Evolutionary conservation across 2,888 invertebrate species (phyloP).

Genomic region (Melinaea marsaeus): DNA sequence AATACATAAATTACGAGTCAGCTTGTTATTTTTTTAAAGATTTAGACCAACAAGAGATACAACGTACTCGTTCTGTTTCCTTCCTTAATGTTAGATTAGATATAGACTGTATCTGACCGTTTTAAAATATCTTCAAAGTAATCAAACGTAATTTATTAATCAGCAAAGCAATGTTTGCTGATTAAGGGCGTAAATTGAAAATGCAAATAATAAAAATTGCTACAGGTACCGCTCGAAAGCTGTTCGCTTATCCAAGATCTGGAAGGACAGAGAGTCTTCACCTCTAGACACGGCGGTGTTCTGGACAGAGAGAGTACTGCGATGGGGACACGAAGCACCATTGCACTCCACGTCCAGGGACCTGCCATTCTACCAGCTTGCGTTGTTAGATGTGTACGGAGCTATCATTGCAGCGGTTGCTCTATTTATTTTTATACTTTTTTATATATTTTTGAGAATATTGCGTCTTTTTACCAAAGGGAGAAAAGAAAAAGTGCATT

Average conservation of each 20-base stretch:
- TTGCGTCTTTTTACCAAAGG: slow-evolving; percentile 44
- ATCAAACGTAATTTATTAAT: background rate
- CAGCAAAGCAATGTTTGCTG: background rate
- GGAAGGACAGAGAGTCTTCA: slow-evolving; percentile 69
- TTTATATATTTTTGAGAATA: slow-evolving; percentile 44
- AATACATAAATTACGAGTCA: too few species aligned
- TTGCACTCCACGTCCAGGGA: slow-evolving; percentile 55
- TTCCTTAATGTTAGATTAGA: background rate
- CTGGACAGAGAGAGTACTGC: slow-evolving; percentile 76
- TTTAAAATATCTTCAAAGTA: background rate
- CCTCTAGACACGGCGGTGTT: slow-evolving; percentile 78
- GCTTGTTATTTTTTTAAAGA: too few species aligned
- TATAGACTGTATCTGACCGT: background rate
- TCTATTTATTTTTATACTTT: slow-evolving; percentile 41
- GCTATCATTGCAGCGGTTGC: slow-evolving; percentile 42
- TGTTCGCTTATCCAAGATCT: slow-evolving; percentile 65
- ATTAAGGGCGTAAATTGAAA: background rate
- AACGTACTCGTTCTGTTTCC: background rate
- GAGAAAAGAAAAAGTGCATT: slow-evolving; percentile 59
- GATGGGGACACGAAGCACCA: slow-evolving; percentile 58
- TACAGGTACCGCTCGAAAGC: slow-evolving; percentile 68
- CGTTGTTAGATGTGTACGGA: slow-evolving; percentile 57
- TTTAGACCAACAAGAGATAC: background rate
- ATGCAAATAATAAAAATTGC: slow-evolving; percentile 21
- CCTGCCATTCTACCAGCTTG: slow-evolving; percentile 50